Conservation (phyloP, 2,113 vertebrate genomes). For the Gadus macrocephalus region DNA sequence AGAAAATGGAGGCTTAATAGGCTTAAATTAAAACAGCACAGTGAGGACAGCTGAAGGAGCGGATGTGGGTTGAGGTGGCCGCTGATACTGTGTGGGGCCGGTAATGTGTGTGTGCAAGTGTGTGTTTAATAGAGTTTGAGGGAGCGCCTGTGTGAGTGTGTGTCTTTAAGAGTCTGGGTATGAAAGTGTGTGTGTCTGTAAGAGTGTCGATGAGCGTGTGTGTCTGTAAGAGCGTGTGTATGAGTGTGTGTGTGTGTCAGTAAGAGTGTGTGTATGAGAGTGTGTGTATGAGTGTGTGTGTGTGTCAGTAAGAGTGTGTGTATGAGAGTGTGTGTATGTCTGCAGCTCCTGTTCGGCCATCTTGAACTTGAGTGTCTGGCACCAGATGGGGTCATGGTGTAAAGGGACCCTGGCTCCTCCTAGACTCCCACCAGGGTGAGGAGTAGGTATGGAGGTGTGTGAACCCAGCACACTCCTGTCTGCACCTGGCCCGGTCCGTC, state of each 20-base stretch:
- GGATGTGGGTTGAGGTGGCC: constrained; percentile 46
- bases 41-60: constrained; percentile 23
- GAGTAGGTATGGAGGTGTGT: constrained; percentile 73
- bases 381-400: constrained; percentile 57
- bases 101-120: background rate
- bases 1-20: constrained; percentile 59
- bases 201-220: background rate
- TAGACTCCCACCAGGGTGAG: constrained; percentile 26
- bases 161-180: background rate
- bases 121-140: background rate
- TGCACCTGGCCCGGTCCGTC: constrained; percentile 49
- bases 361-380: constrained; percentile 33
- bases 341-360: constrained; percentile 4
- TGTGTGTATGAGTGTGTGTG: background rate
- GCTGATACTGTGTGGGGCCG: constrained; percentile 29
- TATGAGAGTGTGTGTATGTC: too few species aligned
- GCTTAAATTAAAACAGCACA: constrained; percentile 55
- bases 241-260: constrained; percentile 11
- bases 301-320: background rate
- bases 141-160: background rate
- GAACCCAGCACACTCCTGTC: constrained; percentile 72
- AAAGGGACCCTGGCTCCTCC: constrained; percentile 47
- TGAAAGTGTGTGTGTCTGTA: constrained; percentile 9
- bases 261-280: constrained; percentile 10
- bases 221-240: constrained; percentile 20